Percentiles rank a stretch among this genome's conserved stretches.
phyloP scores from a whole-genome alignment of 1,140 invertebrate species.

The Nilaparvata lugens region DNA sequence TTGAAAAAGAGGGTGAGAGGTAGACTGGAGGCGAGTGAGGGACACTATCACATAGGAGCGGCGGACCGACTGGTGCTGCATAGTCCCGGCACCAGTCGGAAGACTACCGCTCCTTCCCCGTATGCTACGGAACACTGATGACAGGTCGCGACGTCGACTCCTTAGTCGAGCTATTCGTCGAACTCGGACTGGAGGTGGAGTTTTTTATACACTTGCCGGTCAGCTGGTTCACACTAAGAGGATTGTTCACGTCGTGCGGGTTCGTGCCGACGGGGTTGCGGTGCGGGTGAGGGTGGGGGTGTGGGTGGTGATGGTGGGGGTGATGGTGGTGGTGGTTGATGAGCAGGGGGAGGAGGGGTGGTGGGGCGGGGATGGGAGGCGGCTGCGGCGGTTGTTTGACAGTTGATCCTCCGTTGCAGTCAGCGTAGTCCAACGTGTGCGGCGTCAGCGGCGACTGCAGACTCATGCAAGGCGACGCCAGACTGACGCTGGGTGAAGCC shows the following conservation, averaged over 20 bases:
- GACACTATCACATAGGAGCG: not conserved
- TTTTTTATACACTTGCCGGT: constrained; percentile 61
- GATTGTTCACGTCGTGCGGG: constrained; percentile 84
- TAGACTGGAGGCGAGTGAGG: not conserved
- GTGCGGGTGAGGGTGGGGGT: constrained; percentile 33
- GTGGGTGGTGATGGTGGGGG: constrained; percentile 25
- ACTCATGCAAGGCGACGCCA: constrained; percentile 45
- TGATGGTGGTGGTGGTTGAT: constrained; percentile 25
- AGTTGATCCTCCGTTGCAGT: constrained; percentile 34
- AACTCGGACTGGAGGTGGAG: constrained; percentile 10
- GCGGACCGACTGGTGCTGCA: not conserved
- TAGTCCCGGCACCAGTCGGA: not conserved
- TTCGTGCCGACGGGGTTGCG: constrained; percentile 80
- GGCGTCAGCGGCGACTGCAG: constrained; percentile 44
- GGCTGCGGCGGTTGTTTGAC: constrained; percentile 33
- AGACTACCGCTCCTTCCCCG: constrained; percentile 19
- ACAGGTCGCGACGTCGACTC: constrained; percentile 24
- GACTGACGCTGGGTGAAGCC: constrained; percentile 53
- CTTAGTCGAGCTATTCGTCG: constrained; percentile 14
- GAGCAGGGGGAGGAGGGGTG: constrained; percentile 22
- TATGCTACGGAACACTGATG: constrained; percentile 30
- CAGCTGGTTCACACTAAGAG: constrained; percentile 77
- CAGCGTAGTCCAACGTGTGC: constrained; percentile 33
- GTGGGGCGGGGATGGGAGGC: constrained; percentile 30
- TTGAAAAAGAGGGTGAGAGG: not conserved